Evolutionary conservation across 2,797 vertebrate species (phyloP).

Genomic region (Lophius americanus): DNA sequence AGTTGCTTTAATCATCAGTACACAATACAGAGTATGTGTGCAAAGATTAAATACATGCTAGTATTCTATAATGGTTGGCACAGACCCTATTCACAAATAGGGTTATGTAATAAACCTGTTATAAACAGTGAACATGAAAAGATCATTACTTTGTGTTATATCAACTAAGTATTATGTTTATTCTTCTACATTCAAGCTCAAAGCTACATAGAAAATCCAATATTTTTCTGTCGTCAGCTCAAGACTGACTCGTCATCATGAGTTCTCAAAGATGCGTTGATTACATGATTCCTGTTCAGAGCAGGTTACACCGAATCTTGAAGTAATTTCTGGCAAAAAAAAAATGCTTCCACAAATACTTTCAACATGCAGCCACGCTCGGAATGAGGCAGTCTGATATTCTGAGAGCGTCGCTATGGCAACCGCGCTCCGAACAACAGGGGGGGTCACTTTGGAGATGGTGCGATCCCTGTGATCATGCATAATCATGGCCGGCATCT

Average conservation of each 20-base stretch:
- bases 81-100: constrained; percentile 7
- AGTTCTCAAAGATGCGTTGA: no score
- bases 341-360: constrained; percentile 19
- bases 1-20: neutral
- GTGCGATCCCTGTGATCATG: constrained; percentile 41
- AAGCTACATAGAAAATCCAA: accelerated
- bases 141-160: neutral
- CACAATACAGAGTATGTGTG: no score
- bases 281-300: neutral
- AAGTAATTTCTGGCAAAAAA: constrained; percentile 30
- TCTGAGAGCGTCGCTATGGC: constrained; percentile 71
- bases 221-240: neutral
- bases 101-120: constrained; percentile 11
- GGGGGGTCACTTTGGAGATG: constrained; percentile 20
- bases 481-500: constrained; percentile 33
- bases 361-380: constrained; percentile 24
- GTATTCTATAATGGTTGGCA: neutral
- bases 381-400: constrained; percentile 49
- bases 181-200: neutral
- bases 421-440: constrained; percentile 49
- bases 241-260: neutral
- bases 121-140: neutral
- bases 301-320: neutral
- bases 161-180: neutral
- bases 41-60: no score